These are phyloP conservation scores for Pogonognathellus flavescens DNA, from an alignment of 1,140 invertebrate species.

Conservation along the genomic window DNA sequence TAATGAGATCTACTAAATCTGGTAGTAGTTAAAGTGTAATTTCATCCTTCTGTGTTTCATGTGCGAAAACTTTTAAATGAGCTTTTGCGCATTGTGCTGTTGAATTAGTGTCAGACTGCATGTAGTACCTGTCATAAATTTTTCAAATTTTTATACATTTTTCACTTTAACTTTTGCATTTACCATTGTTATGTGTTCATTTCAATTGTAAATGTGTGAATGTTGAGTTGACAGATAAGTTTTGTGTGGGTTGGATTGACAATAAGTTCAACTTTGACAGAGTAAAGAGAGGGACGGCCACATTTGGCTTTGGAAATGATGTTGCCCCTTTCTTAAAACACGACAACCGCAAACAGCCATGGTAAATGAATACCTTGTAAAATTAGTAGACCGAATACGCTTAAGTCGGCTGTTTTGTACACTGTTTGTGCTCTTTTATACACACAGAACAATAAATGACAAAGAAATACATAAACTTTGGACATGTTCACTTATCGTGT, in stretches of 20 bases:
- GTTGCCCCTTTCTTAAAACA: slow-evolving; percentile 25
- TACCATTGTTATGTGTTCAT: not conserved
- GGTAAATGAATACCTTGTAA: not conserved
- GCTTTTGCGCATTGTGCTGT: too few relatives aligned
- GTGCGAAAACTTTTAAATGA: too few relatives aligned
- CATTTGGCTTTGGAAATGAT: not conserved
- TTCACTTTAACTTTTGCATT: not conserved
- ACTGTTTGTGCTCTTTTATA: not conserved
- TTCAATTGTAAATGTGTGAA: slow-evolving; percentile 1
- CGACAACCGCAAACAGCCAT: not conserved
- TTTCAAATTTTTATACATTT: too few relatives aligned
- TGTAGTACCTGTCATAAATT: too few relatives aligned
- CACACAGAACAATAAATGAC: not conserved
- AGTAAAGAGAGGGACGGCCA: not conserved
- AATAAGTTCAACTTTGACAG: slow-evolving; percentile 23
- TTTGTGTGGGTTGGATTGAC: slow-evolving; percentile 29
- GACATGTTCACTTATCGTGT: slow-evolving; percentile 12
- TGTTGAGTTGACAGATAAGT: not conserved
- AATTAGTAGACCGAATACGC: not conserved
- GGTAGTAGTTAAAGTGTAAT: too few relatives aligned
- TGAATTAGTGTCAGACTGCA: too few relatives aligned
- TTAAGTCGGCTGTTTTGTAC: not conserved
- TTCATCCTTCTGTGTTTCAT: too few relatives aligned
- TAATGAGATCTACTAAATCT: too few relatives aligned
- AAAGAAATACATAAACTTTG: not conserved